These are phyloP conservation scores for Macroteleia sp. DNA, from an alignment of 2,888 invertebrate species.

Conservation along the genomic window DNA sequence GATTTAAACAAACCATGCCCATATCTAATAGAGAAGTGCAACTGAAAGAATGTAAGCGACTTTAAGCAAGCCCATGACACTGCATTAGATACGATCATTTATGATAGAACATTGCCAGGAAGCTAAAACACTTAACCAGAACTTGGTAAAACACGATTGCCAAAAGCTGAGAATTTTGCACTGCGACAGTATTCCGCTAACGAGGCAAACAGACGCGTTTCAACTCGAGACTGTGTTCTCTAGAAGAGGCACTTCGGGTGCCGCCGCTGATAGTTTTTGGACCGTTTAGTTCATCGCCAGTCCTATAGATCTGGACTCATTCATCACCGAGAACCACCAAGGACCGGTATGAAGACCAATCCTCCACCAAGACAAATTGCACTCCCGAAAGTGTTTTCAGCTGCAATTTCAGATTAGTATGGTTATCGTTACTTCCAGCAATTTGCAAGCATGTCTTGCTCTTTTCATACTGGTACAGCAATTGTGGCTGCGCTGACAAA, in stretches of 20 bases:
- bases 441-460: too few relatives aligned
- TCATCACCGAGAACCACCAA: slow-evolving; percentile 47
- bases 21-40: slow-evolving; percentile 6
- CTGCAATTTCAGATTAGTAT: too few relatives aligned
- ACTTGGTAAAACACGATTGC: slow-evolving; percentile 37
- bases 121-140: slow-evolving; percentile 23
- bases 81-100: slow-evolving; percentile 20
- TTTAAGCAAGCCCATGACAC: slow-evolving; percentile 5
- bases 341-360: slow-evolving; percentile 38
- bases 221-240: slow-evolving; percentile 31
- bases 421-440: too few relatives aligned
- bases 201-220: slow-evolving; percentile 41
- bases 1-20: not conserved
- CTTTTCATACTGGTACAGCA: too few relatives aligned
- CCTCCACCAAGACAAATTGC: slow-evolving; percentile 54
- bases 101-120: slow-evolving; percentile 37
- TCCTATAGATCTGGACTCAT: slow-evolving; percentile 46
- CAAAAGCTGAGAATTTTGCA: slow-evolving; percentile 46
- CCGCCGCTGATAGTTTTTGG: slow-evolving; percentile 51
- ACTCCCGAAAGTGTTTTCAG: slow-evolving; percentile 40
- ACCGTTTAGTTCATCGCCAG: slow-evolving; percentile 45
- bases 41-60: slow-evolving; percentile 22
- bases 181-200: slow-evolving; percentile 45
- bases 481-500: too few relatives aligned
- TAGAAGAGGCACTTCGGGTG: slow-evolving; percentile 41